Percentiles rank a stretch among this genome's conserved stretches.
Evolutionary conservation across 2,888 invertebrate species (phyloP).

Genomic region (Yponomeuta malinellus): DNA sequence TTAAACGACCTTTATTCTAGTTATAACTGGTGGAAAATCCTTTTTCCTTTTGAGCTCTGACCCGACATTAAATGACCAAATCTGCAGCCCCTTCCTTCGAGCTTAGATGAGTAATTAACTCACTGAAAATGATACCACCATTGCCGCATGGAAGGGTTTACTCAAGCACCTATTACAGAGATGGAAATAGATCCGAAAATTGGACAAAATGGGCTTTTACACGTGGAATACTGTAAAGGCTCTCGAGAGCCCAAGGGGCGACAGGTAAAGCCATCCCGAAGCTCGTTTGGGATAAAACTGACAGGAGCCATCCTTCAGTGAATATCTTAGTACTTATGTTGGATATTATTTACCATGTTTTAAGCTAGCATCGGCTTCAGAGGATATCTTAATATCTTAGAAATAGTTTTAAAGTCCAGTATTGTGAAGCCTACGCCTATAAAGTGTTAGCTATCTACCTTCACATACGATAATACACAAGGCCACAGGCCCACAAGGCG

Average conservation of each 20-base stretch:
- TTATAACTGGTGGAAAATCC: not conserved
- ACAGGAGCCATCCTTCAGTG: not conserved
- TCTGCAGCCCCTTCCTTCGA: not conserved
- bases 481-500: too few relatives aligned
- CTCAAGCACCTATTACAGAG: not conserved
- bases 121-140: not conserved
- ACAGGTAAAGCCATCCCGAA: not conserved
- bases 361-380: too few relatives aligned
- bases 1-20: not conserved
- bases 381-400: too few relatives aligned
- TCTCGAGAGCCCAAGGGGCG: not conserved
- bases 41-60: not conserved
- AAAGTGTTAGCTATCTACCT: too few relatives aligned
- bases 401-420: too few relatives aligned
- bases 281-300: not conserved
- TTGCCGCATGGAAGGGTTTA: too few relatives aligned
- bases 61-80: not conserved
- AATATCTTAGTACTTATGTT: not conserved
- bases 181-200: not conserved
- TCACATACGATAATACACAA: too few relatives aligned
- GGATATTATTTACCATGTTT: too few relatives aligned
- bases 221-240: not conserved
- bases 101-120: not conserved
- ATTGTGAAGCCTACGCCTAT: too few relatives aligned
- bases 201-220: not conserved